A percentile compares a stretch with the other conserved stretches of the same genome.
Conservation (phyloP, 2,888 invertebrate species). For the Scaptomyza parva region DNA sequence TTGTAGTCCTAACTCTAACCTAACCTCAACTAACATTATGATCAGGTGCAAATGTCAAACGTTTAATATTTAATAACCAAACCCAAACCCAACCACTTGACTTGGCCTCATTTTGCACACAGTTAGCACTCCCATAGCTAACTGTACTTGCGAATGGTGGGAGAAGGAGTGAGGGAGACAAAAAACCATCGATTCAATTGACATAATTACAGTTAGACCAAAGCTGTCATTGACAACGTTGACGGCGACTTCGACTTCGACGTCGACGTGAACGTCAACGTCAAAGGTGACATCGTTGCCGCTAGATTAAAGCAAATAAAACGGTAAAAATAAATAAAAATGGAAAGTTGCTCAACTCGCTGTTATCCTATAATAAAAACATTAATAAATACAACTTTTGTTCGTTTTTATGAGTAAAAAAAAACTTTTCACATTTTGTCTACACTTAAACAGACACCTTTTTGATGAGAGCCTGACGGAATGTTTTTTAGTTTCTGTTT, state of each 20-base stretch:
- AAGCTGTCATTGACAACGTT: conserved; percentile 33
- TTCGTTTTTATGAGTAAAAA: too few relatives aligned
- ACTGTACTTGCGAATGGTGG: background rate
- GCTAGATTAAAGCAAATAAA: background rate
- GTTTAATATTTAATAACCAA: conserved; percentile 47
- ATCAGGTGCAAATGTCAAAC: background rate
- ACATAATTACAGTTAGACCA: conserved; percentile 54
- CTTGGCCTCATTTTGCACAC: conserved; percentile 32
- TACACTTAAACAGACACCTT: too few relatives aligned
- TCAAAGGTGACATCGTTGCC: conserved; percentile 5
- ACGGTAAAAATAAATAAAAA: too few relatives aligned
- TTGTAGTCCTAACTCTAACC: background rate
- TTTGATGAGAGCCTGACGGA: too few relatives aligned
- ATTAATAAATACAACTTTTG: too few relatives aligned
- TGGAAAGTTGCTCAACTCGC: background rate
- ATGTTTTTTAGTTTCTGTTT: too few relatives aligned
- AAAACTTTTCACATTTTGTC: too few relatives aligned
- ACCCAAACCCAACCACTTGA: conserved; percentile 20
- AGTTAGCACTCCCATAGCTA: background rate
- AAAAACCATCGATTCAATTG: conserved; percentile 30
- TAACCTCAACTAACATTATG: too few relatives aligned
- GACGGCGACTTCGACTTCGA: conserved; percentile 1
- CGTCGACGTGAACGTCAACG: background rate
- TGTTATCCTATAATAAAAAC: conserved; percentile 13
- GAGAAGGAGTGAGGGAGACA: background rate